Evolutionary conservation across 2,113 vertebrate genomes (phyloP).

Genomic region (Arvicanthis niloticus): DNA sequence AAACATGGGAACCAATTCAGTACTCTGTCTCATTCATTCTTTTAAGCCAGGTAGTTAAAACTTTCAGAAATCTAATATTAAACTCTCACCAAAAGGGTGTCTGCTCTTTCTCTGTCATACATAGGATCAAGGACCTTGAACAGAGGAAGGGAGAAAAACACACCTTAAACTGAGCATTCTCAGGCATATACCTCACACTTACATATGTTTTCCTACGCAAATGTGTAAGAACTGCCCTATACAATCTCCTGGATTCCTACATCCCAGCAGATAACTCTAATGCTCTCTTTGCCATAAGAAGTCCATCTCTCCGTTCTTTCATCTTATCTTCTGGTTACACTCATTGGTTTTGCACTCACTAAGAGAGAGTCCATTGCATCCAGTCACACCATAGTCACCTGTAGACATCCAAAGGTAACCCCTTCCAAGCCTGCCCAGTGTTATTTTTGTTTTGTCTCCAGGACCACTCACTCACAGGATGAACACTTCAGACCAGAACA

Average conservation of each 20-base stretch:
- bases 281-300: background rate
- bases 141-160: too few relatives aligned
- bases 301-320: background rate
- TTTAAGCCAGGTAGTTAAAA: background rate
- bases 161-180: background rate
- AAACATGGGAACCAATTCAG: background rate
- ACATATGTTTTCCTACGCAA: background rate
- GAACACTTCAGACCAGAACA: accelerated
- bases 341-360: background rate
- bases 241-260: background rate
- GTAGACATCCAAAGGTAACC: background rate
- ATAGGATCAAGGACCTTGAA: background rate
- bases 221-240: too few relatives aligned
- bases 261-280: too few relatives aligned
- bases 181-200: background rate
- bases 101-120: background rate
- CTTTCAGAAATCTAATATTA: background rate
- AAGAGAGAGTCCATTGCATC: background rate
- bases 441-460: background rate
- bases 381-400: background rate
- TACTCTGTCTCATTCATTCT: background rate
- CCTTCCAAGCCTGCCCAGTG: background rate
- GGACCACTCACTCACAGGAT: background rate
- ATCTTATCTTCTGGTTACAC: background rate
- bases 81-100: background rate